A percentile compares a stretch with the other conserved stretches of the same genome.
phyloP scores from a whole-genome alignment of 1,140 invertebrate genomes.

The Plodia interpunctella region DNA sequence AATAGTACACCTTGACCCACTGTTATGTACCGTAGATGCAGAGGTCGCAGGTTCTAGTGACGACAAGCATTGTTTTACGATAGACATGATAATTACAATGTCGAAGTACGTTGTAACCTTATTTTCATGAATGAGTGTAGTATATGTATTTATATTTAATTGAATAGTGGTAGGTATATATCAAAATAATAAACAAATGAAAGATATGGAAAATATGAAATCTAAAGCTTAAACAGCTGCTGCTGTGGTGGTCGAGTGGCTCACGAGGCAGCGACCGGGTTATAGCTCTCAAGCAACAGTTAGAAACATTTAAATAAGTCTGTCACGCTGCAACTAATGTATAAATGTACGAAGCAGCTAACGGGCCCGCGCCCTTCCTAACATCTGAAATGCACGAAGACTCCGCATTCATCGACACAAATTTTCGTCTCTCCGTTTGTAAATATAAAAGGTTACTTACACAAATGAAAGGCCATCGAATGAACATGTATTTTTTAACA shows the following conservation, averaged over 20 bases:
- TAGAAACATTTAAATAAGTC: constrained; percentile 61
- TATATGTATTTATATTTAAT: not conserved
- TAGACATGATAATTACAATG: constrained; percentile 1
- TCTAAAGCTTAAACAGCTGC: not conserved
- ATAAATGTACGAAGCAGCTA: constrained; percentile 37
- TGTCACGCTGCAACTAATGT: constrained; percentile 46
- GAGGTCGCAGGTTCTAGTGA: constrained; percentile 17
- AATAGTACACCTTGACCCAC: not conserved
- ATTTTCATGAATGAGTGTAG: no score
- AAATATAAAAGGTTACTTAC: constrained; percentile 20
- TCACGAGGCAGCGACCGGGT: constrained; percentile 31
- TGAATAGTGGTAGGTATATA: no score
- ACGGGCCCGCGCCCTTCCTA: constrained; percentile 51
- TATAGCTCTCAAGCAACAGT: constrained; percentile 40
- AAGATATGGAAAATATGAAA: not conserved
- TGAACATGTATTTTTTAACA: no score
- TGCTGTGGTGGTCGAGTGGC: constrained; percentile 6
- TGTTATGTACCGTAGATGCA: not conserved
- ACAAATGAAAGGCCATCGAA: no score
- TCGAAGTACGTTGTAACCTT: no score
- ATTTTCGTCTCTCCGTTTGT: constrained; percentile 32
- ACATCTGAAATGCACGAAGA: constrained; percentile 29
- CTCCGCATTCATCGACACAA: constrained; percentile 17
- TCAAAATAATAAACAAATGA: no score
- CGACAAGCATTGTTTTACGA: constrained; percentile 1